These are phyloP conservation scores for Drosophila malerkotliana DNA, from an alignment of 1,140 invertebrate species.

Conservation along the genomic window DNA sequence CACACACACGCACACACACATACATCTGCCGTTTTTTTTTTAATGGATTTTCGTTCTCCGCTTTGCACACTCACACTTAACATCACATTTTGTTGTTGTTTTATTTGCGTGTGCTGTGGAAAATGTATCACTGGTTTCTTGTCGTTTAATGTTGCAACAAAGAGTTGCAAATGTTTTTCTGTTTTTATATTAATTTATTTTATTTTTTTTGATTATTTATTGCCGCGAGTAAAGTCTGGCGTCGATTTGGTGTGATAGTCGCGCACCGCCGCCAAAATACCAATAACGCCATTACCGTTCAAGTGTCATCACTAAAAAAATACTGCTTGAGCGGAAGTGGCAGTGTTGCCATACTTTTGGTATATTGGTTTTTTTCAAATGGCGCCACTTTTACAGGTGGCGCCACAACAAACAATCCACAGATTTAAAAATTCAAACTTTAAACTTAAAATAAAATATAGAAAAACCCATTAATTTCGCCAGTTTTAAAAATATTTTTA, in stretches of 20 bases:
- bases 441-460: background rate
- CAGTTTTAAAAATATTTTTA: slow-evolving; percentile 67
- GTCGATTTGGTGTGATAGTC: slow-evolving; percentile 1
- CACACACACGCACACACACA: slow-evolving; percentile 8
- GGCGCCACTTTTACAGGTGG: no score
- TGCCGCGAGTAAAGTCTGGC: slow-evolving; percentile 11
- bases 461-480: slow-evolving; percentile 39
- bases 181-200: background rate
- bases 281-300: background rate
- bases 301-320: background rate
- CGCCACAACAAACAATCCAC: no score
- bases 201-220: slow-evolving; percentile 29
- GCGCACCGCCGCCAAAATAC: slow-evolving; percentile 1
- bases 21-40: slow-evolving; percentile 17
- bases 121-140: slow-evolving; percentile 23
- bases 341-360: background rate
- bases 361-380: background rate
- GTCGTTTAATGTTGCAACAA: slow-evolving; percentile 26
- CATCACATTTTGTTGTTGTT: slow-evolving; percentile 66
- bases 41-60: slow-evolving; percentile 26
- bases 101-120: slow-evolving; percentile 25
- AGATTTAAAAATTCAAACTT: background rate
- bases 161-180: slow-evolving; percentile 30
- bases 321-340: background rate
- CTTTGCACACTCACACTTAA: slow-evolving; percentile 62